Percentiles rank a stretch among this genome's conserved stretches.
These are phyloP conservation scores for Criorhina ranunculi DNA, from an alignment of 2,888 invertebrate species.

Conservation along the genomic window DNA sequence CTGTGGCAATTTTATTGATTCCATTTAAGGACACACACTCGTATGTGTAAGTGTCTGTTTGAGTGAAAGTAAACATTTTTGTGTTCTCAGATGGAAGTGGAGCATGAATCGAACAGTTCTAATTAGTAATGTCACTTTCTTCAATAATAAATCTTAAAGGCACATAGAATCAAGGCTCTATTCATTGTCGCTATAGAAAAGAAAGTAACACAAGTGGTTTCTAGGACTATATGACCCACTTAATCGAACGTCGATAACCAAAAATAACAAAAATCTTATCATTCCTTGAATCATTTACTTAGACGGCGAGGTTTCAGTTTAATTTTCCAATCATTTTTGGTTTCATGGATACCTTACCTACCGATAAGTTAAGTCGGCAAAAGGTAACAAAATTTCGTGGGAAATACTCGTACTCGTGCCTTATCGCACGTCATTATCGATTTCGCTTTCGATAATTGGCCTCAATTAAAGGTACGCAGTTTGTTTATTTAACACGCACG, in stretches of 20 bases:
- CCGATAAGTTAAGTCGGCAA: neutral
- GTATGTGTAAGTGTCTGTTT: too few relatives aligned
- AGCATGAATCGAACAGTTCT: neutral
- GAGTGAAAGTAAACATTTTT: too few relatives aligned
- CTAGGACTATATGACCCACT: slow-evolving; percentile 68
- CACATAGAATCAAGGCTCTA: neutral
- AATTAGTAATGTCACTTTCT: neutral
- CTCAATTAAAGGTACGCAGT: slow-evolving; percentile 63
- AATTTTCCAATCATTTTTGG: neutral
- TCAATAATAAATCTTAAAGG: too few relatives aligned
- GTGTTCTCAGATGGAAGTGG: too few relatives aligned
- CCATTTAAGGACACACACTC: neutral
- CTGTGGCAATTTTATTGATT: slow-evolving; percentile 15
- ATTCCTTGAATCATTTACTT: neutral
- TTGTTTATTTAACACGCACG: slow-evolving; percentile 53
- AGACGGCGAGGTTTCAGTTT: neutral
- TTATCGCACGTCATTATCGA: slow-evolving; percentile 57
- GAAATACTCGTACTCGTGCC: slow-evolving; percentile 9
- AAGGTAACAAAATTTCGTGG: slow-evolving; percentile 5
- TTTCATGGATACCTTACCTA: neutral
- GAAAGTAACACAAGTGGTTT: slow-evolving; percentile 30
- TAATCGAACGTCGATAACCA: slow-evolving; percentile 14
- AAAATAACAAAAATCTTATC: slow-evolving; percentile 6
- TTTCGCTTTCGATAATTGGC: slow-evolving; percentile 65
- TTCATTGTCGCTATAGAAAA: slow-evolving; percentile 9